phyloP scores from a whole-genome alignment of 1,140 invertebrate species.

The Linepithema humile region DNA sequence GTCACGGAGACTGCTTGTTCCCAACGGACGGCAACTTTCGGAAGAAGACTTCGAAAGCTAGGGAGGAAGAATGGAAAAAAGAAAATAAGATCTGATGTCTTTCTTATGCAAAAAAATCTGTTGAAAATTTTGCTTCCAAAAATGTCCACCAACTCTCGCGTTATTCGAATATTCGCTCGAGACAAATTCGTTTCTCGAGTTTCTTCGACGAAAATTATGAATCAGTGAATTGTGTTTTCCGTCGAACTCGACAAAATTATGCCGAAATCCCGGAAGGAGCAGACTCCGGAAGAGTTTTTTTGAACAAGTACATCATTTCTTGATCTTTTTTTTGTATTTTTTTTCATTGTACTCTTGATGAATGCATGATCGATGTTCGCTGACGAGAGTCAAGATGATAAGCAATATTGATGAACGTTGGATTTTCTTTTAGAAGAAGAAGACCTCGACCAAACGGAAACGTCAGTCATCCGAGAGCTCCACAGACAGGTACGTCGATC shows the following conservation, averaged over 20 bases:
- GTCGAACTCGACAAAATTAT: too few species aligned
- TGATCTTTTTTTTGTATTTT: slow-evolving; percentile 35
- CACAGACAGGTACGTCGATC: slow-evolving; percentile 75
- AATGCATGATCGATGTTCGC: slow-evolving; percentile 80
- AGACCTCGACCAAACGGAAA: slow-evolving; percentile 78
- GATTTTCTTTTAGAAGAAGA: slow-evolving; percentile 82
- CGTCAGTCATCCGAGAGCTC: slow-evolving; percentile 77
- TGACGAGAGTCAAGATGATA: slow-evolving; percentile 28
- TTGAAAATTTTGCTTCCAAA: not conserved
- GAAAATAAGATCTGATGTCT: not conserved
- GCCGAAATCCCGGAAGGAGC: slow-evolving; percentile 64
- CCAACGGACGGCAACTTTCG: slow-evolving; percentile 28
- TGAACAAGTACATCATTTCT: slow-evolving; percentile 62
- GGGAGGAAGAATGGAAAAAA: not conserved
- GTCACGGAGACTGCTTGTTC: slow-evolving; percentile 74
- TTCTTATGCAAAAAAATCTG: too few species aligned
- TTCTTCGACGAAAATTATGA: not conserved
- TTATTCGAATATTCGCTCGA: too few species aligned
- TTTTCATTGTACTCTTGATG: slow-evolving; percentile 63
- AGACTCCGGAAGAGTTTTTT: slow-evolving; percentile 66
- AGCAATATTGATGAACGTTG: slow-evolving; percentile 60
- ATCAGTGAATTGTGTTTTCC: too few species aligned
- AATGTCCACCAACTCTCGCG: too few species aligned
- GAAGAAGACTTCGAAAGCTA: slow-evolving; percentile 1
- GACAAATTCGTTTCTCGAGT: too few species aligned